Base-by-base conservation (phyloP, 2,888 invertebrate genomes). In the Caenorhabditis angaria region DNA sequence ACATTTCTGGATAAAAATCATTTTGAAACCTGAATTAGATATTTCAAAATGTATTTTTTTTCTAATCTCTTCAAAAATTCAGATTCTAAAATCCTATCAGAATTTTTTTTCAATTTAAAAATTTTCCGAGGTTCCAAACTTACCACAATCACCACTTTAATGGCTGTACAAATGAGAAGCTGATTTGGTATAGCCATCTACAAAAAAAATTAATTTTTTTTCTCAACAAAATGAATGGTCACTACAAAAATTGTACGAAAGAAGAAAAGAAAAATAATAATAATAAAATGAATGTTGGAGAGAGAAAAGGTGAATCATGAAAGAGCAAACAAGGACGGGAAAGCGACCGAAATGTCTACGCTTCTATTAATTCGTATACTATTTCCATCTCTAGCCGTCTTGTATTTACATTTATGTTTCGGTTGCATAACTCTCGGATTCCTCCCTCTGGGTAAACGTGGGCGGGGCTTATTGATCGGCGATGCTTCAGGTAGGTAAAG, bases 121-220 rank as follows among this genome's bases (percentile, higher is more conserved):
- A 8, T 51, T 24, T 24, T 24, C 10, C 25, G 27, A 25, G 50
- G 27, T 20, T 35, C 20, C 35, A 67, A 64, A 84, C 85, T 78
- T 32, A 86, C 86, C 54, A 86, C 75, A 64, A 86, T 83, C 47
- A 80, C 70, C 25, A 82, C 70, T 61, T 86, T 86, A 48, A 86
- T 75, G 50, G 65, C 82, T 25, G 77, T 66, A 57, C 84, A 80
- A 57, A 83, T 83, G 51, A 82, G 70, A 51, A 85, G 76, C 59
- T 85, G 85, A 64, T 80, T 73, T 10, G 85, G 85, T 47, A 85
- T 76, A n/a, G 82, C 83, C 84, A 83, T 84, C 32, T 57, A 54
- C 48, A 27, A 47, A 20, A 65, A 64, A 59, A 35, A 41, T n/a
- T n/a, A 41, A 32, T 12, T 8, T 32, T 32, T 12, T 5, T 8